phyloP scores from a whole-genome alignment of 2,888 invertebrate species.

The Tipula vernalis region DNA sequence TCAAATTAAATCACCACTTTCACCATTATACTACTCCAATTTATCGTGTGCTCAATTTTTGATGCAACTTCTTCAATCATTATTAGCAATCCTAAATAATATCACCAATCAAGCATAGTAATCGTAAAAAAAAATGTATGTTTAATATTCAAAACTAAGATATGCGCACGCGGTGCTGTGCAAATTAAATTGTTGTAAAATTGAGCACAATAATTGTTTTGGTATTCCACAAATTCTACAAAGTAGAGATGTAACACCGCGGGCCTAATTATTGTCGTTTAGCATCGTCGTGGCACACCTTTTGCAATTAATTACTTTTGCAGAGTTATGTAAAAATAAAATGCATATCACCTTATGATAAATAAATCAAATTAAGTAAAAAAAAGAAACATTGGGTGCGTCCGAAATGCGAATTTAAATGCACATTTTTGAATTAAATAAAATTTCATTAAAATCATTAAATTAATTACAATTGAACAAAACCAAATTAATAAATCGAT shows the following conservation, averaged over 20 bases:
- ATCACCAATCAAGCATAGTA: background rate
- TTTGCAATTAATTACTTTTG: background rate
- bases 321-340: background rate
- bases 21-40: background rate
- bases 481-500: too few species aligned
- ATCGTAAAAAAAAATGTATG: background rate
- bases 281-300: background rate
- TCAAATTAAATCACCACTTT: background rate
- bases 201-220: background rate
- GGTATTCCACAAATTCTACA: background rate
- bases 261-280: background rate
- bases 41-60: background rate
- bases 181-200: background rate
- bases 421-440: too few species aligned
- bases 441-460: too few species aligned
- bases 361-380: too few species aligned
- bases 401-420: too few species aligned
- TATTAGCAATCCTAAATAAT: background rate
- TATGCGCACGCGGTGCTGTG: background rate
- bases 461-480: too few species aligned
- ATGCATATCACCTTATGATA: background rate
- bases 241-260: background rate
- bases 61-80: background rate
- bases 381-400: too few species aligned
- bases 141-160: background rate